Conservation (phyloP, 2,113 vertebrate species). For the Paramisgurnus dabryanus region DNA sequence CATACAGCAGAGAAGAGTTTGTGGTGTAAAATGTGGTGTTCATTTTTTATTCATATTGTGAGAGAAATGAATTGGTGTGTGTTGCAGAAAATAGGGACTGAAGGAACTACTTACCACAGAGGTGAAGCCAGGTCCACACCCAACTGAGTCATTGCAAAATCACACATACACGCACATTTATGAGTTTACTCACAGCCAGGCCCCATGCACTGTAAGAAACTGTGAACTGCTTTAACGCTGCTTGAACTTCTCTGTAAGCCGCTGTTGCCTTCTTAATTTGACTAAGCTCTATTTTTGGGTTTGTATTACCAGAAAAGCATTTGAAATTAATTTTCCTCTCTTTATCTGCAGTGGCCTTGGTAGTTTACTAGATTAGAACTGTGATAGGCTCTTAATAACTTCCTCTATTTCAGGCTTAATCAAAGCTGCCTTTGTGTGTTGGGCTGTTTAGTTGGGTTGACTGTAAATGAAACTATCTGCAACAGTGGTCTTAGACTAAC, state of each 20-base stretch:
- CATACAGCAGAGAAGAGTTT: background rate
- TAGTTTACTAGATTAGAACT: slow-evolving; percentile 39
- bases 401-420: background rate
- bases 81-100: background rate
- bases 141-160: slow-evolving; percentile 47
- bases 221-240: background rate
- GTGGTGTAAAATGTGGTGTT: background rate
- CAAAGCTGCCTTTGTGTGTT: background rate
- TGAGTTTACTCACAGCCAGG: background rate
- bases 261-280: background rate
- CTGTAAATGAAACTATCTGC: no score
- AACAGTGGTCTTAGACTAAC: no score
- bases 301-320: background rate
- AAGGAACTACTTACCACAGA: slow-evolving; percentile 18
- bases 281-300: background rate
- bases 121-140: slow-evolving; percentile 39
- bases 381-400: slow-evolving; percentile 40
- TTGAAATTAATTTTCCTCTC: background rate
- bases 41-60: background rate
- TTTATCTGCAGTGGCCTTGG: slow-evolving; percentile 7
- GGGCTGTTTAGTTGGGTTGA: slow-evolving; percentile 1
- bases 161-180: slow-evolving; percentile 2
- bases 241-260: background rate
- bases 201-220: background rate
- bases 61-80: background rate